Conservation (phyloP, 2,797 vertebrate species). For the Gastrophryne carolinensis region DNA sequence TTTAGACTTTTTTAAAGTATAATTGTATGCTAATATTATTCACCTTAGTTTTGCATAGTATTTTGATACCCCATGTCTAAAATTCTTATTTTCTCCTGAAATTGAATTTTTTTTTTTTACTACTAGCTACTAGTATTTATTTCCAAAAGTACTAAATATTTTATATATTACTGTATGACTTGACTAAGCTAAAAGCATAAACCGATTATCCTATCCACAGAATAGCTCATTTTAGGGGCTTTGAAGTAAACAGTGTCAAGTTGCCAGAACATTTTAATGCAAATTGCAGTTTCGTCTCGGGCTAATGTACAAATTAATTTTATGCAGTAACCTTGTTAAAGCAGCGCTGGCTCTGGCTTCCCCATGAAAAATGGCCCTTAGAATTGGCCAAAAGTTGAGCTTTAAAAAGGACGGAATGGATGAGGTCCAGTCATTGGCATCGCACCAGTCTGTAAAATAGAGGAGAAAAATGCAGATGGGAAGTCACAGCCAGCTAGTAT, state of each 20-base stretch:
- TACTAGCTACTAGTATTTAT: too few relatives aligned
- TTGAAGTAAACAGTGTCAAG: slow-evolving; percentile 34
- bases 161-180: too few relatives aligned
- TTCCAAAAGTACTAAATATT: too few relatives aligned
- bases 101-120: too few relatives aligned
- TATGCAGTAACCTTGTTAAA: slow-evolving; percentile 61
- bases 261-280: slow-evolving; percentile 57
- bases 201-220: not conserved
- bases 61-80: too few relatives aligned
- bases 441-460: slow-evolving; percentile 87
- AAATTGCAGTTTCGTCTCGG: slow-evolving; percentile 65
- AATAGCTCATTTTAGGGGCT: not conserved
- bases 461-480: slow-evolving; percentile 77
- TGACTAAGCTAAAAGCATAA: too few relatives aligned
- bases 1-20: too few relatives aligned
- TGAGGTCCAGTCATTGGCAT: slow-evolving; percentile 87
- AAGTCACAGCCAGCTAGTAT: slow-evolving; percentile 95
- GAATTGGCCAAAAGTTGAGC: slow-evolving; percentile 73
- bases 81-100: too few relatives aligned
- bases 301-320: slow-evolving; percentile 50
- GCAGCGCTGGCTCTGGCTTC: slow-evolving; percentile 68
- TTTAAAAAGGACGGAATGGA: slow-evolving; percentile 83
- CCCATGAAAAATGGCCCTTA: slow-evolving; percentile 72
- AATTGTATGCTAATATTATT: too few relatives aligned
- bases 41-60: too few relatives aligned